These are phyloP conservation scores for Holcopasites calliopsidis DNA, from an alignment of 1,140 invertebrate species.

Conservation along the genomic window DNA sequence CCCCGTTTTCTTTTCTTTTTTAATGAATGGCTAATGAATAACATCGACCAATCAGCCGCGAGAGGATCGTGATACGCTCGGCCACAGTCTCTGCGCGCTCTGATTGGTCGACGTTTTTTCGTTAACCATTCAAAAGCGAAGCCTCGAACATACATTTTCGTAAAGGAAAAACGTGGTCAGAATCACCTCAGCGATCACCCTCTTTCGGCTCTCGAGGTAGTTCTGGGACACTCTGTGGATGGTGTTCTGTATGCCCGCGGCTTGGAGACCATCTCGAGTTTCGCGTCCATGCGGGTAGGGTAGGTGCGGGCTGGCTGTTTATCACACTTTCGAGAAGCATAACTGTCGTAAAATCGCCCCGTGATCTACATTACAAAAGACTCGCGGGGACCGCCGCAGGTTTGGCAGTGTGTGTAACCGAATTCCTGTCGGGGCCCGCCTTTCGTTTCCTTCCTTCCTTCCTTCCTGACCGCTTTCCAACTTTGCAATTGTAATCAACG, in stretches of 20 bases:
- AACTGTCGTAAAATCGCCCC: constrained; percentile 61
- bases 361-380: constrained; percentile 65
- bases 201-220: too few species aligned
- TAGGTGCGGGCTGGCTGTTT: constrained; percentile 55
- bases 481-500: constrained; percentile 66
- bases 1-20: too few species aligned
- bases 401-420: constrained; percentile 51
- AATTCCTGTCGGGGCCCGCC: background rate
- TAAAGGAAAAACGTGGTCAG: too few species aligned
- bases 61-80: too few species aligned
- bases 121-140: too few species aligned
- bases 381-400: constrained; percentile 22
- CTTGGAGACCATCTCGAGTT: constrained; percentile 24
- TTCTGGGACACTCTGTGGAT: too few species aligned
- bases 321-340: constrained; percentile 60
- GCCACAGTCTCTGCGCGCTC: too few species aligned
- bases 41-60: too few species aligned
- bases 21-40: too few species aligned
- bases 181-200: background rate
- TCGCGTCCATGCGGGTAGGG: constrained; percentile 38
- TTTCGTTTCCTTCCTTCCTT: constrained; percentile 47
- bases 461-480: constrained; percentile 44
- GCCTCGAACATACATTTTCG: too few species aligned
- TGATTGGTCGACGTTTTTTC: too few species aligned
- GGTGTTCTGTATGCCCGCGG: background rate